Evolutionary conservation across 2,888 invertebrate genomes (phyloP), one percentile per base, ranked within the genome.

Genomic region (Lepidocyrtinus sp.): DNA sequence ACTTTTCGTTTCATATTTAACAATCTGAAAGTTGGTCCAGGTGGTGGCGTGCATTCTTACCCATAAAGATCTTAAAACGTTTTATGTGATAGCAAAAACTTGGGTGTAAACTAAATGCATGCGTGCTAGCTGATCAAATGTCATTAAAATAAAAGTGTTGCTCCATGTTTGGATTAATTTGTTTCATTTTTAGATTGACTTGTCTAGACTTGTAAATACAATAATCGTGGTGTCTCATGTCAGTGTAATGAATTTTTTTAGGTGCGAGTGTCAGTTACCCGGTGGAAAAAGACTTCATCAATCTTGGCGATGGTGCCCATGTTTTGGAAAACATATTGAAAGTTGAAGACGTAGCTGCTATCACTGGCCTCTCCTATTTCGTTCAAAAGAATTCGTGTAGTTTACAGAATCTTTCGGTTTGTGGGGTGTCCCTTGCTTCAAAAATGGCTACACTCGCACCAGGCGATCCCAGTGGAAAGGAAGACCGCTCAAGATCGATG

Each of bases 401-500:
- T 50, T 70, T 81, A 26, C 81, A 77, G 45, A 81, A 77, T 65
- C 64, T 81, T 5, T 69, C 71, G n/a, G 50, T 24, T 5, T 64
- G 64, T 64, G 55, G 45, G 21, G 36, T 64, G 64, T 50, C 21
- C 64, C 65, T 25, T 50, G 36, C 50, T 2, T 25, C 61, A 12
- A 50, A 71, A 55, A 78, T 81, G 75, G 70, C 75, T n/a, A 79
- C 81, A 21, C 46, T 81, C 62, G 67, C 75, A 46, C 81, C 81
- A 15, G 69, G 71, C 5, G 80, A 76, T 45, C 68, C 77, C 7
- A 68, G 59, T 25, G 63, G 45, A n/a, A 76, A 72, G 22, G 76
- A 79, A 63, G 87, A 89, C 88, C 87, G 90, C 88, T 88, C 90
- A 91, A 95, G 96, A 91, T 96, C 95, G 90, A 96, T 96, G 96